Conservation (phyloP, 1,140 invertebrate genomes). For the Megalonaias nervosa region DNA sequence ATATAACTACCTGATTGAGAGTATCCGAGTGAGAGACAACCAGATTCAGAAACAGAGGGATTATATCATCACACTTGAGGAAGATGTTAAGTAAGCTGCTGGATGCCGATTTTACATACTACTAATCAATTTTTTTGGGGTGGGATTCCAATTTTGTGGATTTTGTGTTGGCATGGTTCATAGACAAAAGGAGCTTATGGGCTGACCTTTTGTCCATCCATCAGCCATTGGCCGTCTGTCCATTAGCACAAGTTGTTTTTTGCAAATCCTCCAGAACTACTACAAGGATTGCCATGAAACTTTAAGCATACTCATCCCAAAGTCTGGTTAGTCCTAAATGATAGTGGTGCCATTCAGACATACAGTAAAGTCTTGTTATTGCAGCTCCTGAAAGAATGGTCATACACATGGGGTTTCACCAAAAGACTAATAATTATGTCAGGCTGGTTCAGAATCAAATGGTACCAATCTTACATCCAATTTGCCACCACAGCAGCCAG, state of each 20-base stretch:
- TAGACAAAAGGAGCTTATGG: background rate
- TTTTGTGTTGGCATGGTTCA: conserved; percentile 4
- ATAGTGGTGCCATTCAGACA: no score
- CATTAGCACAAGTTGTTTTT: no score
- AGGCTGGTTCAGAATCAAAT: no score
- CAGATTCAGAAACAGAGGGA: conserved; percentile 63
- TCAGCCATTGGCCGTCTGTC: no score
- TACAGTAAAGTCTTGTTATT: no score
- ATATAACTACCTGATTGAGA: conserved; percentile 69
- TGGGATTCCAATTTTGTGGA: conserved; percentile 8
- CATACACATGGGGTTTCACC: no score
- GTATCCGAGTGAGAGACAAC: conserved; percentile 60
- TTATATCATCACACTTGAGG: conserved; percentile 54
- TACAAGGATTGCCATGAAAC: background rate
- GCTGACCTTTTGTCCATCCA: no score
- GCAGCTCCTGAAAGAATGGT: no score
- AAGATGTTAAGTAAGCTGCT: conserved; percentile 48
- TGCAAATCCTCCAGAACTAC: background rate
- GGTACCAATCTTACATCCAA: no score
- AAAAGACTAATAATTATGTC: no score
- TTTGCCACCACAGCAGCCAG: no score
- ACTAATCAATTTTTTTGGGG: background rate
- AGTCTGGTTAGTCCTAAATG: background rate
- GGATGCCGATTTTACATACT: background rate
- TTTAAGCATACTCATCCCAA: background rate